Conservation (phyloP, 2,113 vertebrate species). For the Megaceryle torquata region DNA sequence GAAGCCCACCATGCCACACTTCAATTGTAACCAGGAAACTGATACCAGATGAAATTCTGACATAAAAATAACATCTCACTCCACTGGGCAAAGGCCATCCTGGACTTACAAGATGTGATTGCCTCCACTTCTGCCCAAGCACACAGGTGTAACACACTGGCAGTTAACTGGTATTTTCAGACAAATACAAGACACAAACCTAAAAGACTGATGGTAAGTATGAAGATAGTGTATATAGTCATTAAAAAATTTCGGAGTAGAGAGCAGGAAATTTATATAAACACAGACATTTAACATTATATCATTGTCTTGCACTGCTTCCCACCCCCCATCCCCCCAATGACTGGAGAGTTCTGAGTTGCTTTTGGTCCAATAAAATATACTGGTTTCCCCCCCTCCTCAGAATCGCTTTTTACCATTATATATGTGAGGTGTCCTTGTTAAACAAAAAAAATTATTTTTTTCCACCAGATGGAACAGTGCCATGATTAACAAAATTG, state of each 20-base stretch:
- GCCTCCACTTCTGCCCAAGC: not conserved
- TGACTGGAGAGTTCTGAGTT: not conserved
- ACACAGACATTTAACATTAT: not conserved
- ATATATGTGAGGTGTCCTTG: not conserved
- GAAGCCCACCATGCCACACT: not conserved
- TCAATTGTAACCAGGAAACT: not conserved
- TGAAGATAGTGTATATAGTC: not conserved
- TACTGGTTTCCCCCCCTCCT: not conserved
- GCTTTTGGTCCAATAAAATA: not conserved
- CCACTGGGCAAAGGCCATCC: not conserved
- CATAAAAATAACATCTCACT: not conserved
- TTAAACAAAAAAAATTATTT: not conserved
- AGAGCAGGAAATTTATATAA: not conserved
- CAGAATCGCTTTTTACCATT: not conserved
- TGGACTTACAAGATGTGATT: not conserved
- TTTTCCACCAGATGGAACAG: not conserved
- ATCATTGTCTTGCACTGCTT: not conserved
- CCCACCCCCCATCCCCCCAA: not conserved
- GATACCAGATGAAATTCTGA: not conserved
- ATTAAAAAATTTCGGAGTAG: not conserved
- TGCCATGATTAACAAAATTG: not conserved
- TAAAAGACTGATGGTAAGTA: not conserved
- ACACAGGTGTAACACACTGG: not conserved
- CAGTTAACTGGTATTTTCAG: not conserved
- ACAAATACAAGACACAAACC: not conserved